phyloP scores from a whole-genome alignment of 2,888 invertebrate genomes.

The Amphiduros pacificus region DNA sequence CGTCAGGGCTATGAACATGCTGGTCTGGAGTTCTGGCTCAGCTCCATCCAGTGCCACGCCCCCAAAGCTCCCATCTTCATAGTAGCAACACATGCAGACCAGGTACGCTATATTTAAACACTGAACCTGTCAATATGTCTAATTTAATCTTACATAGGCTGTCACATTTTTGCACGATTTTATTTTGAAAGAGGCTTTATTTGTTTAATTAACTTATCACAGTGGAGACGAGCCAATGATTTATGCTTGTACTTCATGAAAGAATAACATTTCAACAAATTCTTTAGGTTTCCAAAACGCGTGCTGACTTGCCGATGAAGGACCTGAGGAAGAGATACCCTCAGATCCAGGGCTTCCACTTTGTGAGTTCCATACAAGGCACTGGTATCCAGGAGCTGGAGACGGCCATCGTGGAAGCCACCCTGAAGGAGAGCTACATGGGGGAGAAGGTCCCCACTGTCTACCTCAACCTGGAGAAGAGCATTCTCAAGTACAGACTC shows the following conservation, averaged over 20 bases:
- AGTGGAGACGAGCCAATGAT: too few relatives aligned
- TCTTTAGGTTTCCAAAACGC: too few relatives aligned
- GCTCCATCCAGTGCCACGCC: conserved; percentile 57
- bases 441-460: conserved; percentile 56
- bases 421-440: conserved; percentile 56
- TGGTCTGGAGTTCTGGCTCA: conserved; percentile 59
- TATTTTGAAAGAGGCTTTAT: too few relatives aligned
- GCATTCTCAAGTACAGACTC: too few relatives aligned
- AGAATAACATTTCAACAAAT: too few relatives aligned
- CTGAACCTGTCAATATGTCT: too few relatives aligned
- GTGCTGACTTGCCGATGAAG: conserved; percentile 46
- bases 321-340: conserved; percentile 48
- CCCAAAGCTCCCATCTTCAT: conserved; percentile 57
- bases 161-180: too few relatives aligned
- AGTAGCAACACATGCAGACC: conserved; percentile 57
- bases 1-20: conserved; percentile 58
- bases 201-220: too few relatives aligned
- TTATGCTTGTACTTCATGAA: too few relatives aligned
- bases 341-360: conserved; percentile 53
- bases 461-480: conserved; percentile 52
- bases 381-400: conserved; percentile 44
- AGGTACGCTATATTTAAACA: too few relatives aligned
- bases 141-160: too few relatives aligned
- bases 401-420: conserved; percentile 38
- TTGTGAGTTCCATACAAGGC: conserved; percentile 53